Base-by-base conservation (phyloP, 2,113 vertebrate species). In the Cromileptes altivelis region DNA sequence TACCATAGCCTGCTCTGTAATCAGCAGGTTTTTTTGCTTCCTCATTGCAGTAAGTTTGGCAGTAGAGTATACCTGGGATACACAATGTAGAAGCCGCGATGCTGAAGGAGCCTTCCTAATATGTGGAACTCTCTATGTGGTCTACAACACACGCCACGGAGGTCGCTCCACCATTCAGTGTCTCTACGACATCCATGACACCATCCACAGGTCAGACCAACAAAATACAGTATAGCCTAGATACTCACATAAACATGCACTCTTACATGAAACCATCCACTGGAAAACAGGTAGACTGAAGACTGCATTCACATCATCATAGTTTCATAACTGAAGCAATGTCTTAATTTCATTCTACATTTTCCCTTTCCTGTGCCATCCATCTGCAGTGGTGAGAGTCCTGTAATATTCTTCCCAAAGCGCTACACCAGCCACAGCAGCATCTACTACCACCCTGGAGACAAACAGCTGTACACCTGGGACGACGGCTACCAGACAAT, bases 401-500 rank as follows among this genome's bases (percentile, higher is more conserved):
- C 96, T 0, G 88, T 87, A 2, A 18, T 98, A 75, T 97, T 95
- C 75, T 98, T 99, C 78, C 98, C 97, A 0, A 97, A 95, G 70
- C 95, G 94, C 30, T 97, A 97, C 52, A 96, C 95, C 40, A 95
- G 96, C 85, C 98, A 99, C 76, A 96, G 96, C 72, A 92, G 95
- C 85, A 87, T 99, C 71, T 96, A 97, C 62, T 99, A 99, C 93
- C 96, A 98, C 60, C 96, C 96, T 0, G 95, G 94, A 87, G 97
- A 99, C 63, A 96, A 95, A 70, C 96, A 97, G 55, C 95, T 99
- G 45, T 98, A 98, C 7, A 96, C 97, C 53, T 99, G 98, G 98
- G 97, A 97, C 52, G 97, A 99, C 53, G 97, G 97, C 30, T 97
- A 96, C 92, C 98, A 99, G 94, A 97, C 97, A 1, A 89, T 98